A percentile compares a stretch with the other conserved stretches of the same genome.
Evolutionary conservation across 2,888 invertebrate species (phyloP).

Genomic region (Philonicus albiceps): DNA sequence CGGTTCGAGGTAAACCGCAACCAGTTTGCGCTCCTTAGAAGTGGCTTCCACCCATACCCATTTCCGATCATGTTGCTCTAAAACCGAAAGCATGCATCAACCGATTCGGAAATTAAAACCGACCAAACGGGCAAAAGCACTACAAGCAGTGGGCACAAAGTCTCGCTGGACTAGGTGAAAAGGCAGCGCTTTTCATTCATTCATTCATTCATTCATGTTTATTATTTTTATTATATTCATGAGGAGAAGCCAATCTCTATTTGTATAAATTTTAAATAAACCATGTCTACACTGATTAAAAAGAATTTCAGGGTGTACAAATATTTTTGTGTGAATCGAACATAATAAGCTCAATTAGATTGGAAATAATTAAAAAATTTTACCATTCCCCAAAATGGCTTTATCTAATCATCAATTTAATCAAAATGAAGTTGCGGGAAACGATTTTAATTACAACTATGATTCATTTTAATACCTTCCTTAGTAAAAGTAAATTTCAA

Average conservation of each 20-base stretch:
- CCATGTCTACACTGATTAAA: too few species aligned
- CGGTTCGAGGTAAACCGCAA: neutral
- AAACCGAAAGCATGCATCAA: neutral
- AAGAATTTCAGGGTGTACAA: too few species aligned
- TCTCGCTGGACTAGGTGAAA: neutral
- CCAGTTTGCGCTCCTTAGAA: neutral
- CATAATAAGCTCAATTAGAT: too few species aligned
- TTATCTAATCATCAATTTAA: too few species aligned
- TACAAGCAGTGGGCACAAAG: neutral
- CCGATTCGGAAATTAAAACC: neutral
- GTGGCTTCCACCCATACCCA: neutral
- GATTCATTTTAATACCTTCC: too few species aligned
- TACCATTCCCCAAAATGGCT: too few species aligned
- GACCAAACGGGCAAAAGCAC: neutral
- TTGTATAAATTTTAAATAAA: neutral
- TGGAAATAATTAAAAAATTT: too few species aligned
- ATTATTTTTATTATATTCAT: neutral
- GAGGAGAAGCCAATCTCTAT: neutral
- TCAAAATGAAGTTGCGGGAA: too few species aligned
- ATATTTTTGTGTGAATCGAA: too few species aligned
- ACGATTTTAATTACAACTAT: too few species aligned
- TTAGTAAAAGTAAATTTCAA: too few species aligned
- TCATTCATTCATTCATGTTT: neutral
- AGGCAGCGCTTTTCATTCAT: neutral
- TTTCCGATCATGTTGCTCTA: neutral